Percentiles rank a stretch among this genome's conserved stretches.
Conservation (phyloP, 2,888 invertebrate species). For the Isotomurus palustris region DNA sequence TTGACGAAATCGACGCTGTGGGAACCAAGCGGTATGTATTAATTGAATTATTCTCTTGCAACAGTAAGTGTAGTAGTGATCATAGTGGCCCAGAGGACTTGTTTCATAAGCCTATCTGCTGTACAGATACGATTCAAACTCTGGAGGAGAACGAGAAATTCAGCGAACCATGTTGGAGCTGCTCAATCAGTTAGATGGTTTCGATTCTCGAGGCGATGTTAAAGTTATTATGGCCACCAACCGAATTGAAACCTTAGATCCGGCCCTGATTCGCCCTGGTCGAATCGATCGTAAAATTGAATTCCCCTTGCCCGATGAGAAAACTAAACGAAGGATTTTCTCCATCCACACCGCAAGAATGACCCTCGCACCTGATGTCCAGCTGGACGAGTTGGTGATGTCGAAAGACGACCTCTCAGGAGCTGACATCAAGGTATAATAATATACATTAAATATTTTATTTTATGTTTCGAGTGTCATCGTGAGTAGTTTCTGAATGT, state of each 20-base stretch:
- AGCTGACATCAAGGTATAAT: slow-evolving; percentile 80
- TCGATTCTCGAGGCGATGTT: slow-evolving; percentile 93
- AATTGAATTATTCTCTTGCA: not conserved
- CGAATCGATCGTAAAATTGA: slow-evolving; percentile 99
- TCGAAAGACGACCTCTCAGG: slow-evolving; percentile 99
- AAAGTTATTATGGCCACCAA: slow-evolving; percentile 98
- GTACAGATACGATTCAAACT: slow-evolving; percentile 89
- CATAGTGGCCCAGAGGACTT: not conserved
- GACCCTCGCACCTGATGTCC: slow-evolving; percentile 96
- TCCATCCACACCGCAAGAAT: slow-evolving; percentile 98
- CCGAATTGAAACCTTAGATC: slow-evolving; percentile 96
- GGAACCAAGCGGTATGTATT: slow-evolving; percentile 37
- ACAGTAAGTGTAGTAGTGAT: not conserved
- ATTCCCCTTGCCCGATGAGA: slow-evolving; percentile 98
- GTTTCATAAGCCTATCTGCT: not conserved
- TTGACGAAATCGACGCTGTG: slow-evolving; percentile 89
- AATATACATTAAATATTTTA: not conserved
- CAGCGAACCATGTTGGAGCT: slow-evolving; percentile 99
- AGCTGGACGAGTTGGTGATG: slow-evolving; percentile 95
- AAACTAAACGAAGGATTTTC: slow-evolving; percentile 93
- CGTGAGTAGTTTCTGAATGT: not conserved
- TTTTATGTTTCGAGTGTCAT: not conserved
- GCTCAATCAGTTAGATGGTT: slow-evolving; percentile 96
- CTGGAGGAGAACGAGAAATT: slow-evolving; percentile 98
- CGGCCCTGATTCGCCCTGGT: slow-evolving; percentile 96